Evolutionary conservation across 30 jellyfish, hydroid and myxozoan species (phyloP).

Genomic region (Aurelia aurita): DNA sequence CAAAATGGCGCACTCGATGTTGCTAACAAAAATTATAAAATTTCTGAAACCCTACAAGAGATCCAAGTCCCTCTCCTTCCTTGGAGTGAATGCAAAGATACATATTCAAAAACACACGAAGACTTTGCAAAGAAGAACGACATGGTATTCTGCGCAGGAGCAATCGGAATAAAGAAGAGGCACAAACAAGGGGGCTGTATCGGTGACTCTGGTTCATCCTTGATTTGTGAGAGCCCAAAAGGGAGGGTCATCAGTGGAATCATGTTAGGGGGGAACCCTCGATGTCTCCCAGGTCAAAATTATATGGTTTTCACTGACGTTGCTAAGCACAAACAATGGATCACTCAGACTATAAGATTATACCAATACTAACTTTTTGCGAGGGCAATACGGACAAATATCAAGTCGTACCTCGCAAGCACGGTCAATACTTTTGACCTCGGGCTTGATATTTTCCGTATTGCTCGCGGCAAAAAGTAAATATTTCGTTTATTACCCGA

Average conservation of each 20-base stretch:
- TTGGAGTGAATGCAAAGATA: constrained; percentile 51
- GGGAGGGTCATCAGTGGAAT: constrained; percentile 32
- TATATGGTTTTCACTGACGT: constrained; percentile 50
- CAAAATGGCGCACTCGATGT: constrained; percentile 9
- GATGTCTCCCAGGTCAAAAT: constrained; percentile 36
- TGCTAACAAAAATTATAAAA: constrained; percentile 6
- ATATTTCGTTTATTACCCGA: too few species aligned
- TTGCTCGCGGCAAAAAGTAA: too few species aligned
- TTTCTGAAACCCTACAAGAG: constrained; percentile 42
- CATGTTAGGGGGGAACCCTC: constrained; percentile 66
- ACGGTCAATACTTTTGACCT: too few species aligned
- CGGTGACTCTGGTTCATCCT: constrained; percentile 76
- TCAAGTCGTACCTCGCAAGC: too few species aligned
- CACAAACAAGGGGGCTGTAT: constrained; percentile 52
- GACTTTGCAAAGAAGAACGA: constrained; percentile 36
- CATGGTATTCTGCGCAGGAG: constrained; percentile 67
- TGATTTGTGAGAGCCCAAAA: constrained; percentile 27
- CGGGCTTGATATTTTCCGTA: too few species aligned
- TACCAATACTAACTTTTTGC: too few species aligned
- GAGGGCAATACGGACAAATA: too few species aligned
- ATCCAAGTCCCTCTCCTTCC: constrained; percentile 58
- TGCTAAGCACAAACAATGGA: too few species aligned
- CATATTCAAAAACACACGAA: constrained; percentile 15
- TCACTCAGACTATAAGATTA: too few species aligned
- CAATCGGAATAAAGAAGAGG: neutral